Percentiles rank a stretch among this genome's conserved stretches.
phyloP scores from a whole-genome alignment of 2,888 invertebrate genomes.

The Gortyna flavago region DNA sequence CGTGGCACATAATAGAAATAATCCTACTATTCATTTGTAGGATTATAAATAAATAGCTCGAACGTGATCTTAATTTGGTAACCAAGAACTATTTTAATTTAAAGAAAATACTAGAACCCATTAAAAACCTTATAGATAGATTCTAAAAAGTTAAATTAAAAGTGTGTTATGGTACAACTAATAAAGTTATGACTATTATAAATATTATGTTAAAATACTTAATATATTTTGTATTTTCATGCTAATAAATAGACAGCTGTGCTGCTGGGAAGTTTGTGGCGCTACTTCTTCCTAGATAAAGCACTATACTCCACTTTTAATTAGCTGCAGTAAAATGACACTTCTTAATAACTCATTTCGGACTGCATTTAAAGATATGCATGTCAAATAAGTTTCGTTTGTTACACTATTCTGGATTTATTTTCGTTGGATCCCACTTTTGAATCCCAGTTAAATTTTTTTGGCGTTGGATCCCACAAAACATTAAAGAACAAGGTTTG shows the following conservation, averaged over 20 bases:
- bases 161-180: not conserved
- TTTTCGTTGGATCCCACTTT: too few relatives aligned
- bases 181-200: not conserved
- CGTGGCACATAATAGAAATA: not conserved
- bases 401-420: too few relatives aligned
- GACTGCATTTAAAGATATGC: too few relatives aligned
- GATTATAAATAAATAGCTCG: not conserved
- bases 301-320: too few relatives aligned
- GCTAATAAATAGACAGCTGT: not conserved
- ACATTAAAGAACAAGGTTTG: too few relatives aligned
- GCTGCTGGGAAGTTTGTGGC: not conserved
- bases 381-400: too few relatives aligned
- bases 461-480: too few relatives aligned
- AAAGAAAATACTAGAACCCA: not conserved
- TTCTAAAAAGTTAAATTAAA: not conserved
- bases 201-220: not conserved
- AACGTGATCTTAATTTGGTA: not conserved
- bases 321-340: too few relatives aligned
- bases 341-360: too few relatives aligned
- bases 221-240: not conserved
- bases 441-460: too few relatives aligned
- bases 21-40: too few relatives aligned
- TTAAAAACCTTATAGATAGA: not conserved
- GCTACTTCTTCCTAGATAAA: not conserved
- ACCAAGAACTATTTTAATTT: not conserved